phyloP scores from a whole-genome alignment of 1,140 invertebrate species.

The Macrotrachela quadricornifera region DNA sequence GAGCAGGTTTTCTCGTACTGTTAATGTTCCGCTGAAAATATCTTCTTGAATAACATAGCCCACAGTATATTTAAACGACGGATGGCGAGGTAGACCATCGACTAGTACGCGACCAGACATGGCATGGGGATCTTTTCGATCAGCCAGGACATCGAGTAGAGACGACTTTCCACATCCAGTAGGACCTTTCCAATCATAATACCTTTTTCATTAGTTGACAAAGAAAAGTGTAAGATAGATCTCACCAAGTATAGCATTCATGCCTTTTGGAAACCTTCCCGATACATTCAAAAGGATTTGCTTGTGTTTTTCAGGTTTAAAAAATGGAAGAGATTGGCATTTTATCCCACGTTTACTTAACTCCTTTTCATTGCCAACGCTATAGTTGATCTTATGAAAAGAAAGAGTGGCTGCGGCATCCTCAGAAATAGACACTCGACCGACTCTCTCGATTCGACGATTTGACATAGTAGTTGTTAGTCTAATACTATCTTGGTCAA shows the following conservation, averaged over 20 bases:
- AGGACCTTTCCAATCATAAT: conserved; percentile 14
- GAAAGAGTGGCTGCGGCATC: too few relatives aligned
- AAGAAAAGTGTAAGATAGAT: too few relatives aligned
- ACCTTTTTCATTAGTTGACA: too few relatives aligned
- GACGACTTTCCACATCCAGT: conserved; percentile 30
- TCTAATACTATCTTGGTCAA: too few relatives aligned
- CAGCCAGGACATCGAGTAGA: conserved; percentile 29
- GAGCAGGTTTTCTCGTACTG: conserved; percentile 20
- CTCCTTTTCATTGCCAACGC: too few relatives aligned
- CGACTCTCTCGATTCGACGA: too few relatives aligned
- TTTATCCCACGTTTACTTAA: too few relatives aligned
- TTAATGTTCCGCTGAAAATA: conserved; percentile 12
- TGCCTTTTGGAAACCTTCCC: conserved; percentile 24
- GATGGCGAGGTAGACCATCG: conserved; percentile 21
- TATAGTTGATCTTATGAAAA: too few relatives aligned
- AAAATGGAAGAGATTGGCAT: too few relatives aligned
- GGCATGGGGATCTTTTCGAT: conserved; percentile 21
- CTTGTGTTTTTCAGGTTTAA: too few relatives aligned
- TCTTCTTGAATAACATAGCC: conserved; percentile 28
- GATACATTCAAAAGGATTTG: conserved; percentile 10
- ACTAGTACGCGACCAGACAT: conserved; percentile 20
- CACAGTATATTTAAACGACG: conserved; percentile 26
- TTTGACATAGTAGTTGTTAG: too few relatives aligned
- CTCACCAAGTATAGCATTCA: conserved; percentile 26
- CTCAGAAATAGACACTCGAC: too few relatives aligned